These are phyloP conservation scores for Rhimphoctona megacephalus DNA, from an alignment of 2,888 invertebrate genomes.

Conservation along the genomic window DNA sequence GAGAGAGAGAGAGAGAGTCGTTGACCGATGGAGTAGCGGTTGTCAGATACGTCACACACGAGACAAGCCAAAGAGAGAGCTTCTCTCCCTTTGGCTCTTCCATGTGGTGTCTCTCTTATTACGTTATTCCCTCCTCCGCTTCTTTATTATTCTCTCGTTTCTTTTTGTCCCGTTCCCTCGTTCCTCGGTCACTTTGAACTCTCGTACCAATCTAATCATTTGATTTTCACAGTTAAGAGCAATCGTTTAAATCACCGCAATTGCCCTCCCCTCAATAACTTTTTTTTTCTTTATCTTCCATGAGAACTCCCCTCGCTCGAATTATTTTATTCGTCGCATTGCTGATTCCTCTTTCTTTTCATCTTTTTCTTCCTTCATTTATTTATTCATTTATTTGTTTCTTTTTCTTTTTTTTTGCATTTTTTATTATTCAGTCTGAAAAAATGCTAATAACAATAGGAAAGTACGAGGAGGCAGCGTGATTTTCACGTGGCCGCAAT, in stretches of 20 bases:
- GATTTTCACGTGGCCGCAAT: constrained; percentile 81
- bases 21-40: constrained; percentile 71
- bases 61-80: constrained; percentile 65
- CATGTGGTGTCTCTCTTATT: constrained; percentile 52
- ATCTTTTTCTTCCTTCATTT: background rate
- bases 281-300: constrained; percentile 4
- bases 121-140: constrained; percentile 12
- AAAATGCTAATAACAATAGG: background rate
- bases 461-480: constrained; percentile 70
- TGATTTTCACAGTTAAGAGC: constrained; percentile 53
- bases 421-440: background rate
- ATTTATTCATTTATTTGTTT: background rate
- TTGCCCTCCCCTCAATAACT: background rate
- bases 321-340: background rate
- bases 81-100: constrained; percentile 63
- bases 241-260: constrained; percentile 34
- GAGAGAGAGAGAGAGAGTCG: constrained; percentile 59
- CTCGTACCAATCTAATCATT: constrained; percentile 42
- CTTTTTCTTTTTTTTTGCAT: background rate
- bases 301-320: background rate
- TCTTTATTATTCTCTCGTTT: constrained; percentile 13
- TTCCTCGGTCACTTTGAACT: constrained; percentile 48
- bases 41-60: constrained; percentile 69
- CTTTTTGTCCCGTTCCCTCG: background rate
- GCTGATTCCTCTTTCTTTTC: background rate